Conservation (phyloP, 2,113 vertebrate genomes). For the Otis tarda region DNA sequence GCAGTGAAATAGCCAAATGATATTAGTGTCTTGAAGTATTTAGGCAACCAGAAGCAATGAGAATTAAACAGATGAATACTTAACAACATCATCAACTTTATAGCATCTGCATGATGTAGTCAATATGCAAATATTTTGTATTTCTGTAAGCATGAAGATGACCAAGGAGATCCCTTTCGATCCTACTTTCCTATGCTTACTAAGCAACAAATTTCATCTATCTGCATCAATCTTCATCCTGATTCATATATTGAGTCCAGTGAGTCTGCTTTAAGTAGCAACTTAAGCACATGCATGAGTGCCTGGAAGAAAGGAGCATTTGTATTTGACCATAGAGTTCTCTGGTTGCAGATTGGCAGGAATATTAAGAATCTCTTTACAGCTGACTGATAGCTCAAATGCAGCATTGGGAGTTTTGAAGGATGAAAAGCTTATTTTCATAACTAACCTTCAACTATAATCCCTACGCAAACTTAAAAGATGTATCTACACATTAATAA, state of each 20-base stretch:
- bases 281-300: neutral
- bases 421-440: slow-evolving; percentile 29
- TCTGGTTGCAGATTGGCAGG: neutral
- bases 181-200: neutral
- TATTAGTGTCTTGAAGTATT: neutral
- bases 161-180: neutral
- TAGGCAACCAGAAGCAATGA: neutral
- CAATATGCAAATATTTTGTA: neutral
- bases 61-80: slow-evolving; percentile 8
- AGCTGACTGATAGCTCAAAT: neutral
- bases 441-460: slow-evolving; percentile 39
- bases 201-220: neutral
- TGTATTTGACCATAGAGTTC: neutral
- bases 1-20: neutral
- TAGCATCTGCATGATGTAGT: neutral
- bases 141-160: neutral
- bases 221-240: neutral
- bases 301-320: neutral
- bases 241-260: neutral
- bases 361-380: neutral
- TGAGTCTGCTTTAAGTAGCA: neutral
- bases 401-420: neutral
- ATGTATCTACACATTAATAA: slow-evolving; percentile 55
- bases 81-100: slow-evolving; percentile 1
- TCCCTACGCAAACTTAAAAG: slow-evolving; percentile 41